Percentiles rank a stretch among this genome's conserved stretches.
Conservation (phyloP, 1,140 invertebrate genomes). For the Marisa cornuarietis region DNA sequence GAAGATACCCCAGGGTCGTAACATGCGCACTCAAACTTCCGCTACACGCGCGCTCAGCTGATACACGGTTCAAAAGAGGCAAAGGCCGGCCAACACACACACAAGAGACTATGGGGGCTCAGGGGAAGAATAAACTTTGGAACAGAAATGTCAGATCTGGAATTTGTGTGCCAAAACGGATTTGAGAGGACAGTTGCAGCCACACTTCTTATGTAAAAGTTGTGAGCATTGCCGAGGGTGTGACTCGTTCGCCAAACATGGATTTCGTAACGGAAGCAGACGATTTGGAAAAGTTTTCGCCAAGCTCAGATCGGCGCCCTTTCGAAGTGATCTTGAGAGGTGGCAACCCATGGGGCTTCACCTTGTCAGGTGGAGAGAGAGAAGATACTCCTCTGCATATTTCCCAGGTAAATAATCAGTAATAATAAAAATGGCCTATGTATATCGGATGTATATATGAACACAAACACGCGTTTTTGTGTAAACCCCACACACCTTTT, state of each 20-base stretch:
- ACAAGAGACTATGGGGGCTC: not conserved
- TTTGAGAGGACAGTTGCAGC: not conserved
- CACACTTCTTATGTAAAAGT: not conserved
- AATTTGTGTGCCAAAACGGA: not conserved
- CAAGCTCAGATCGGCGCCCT: slow-evolving; percentile 14
- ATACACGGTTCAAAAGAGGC: not conserved
- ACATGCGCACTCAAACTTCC: slow-evolving; percentile 23
- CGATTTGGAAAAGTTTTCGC: slow-evolving; percentile 22
- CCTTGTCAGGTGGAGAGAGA: slow-evolving; percentile 21
- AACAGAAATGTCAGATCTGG: too few species aligned
- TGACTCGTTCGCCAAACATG: slow-evolving; percentile 7
- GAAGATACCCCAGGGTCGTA: not conserved
- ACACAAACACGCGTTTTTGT: too few species aligned
- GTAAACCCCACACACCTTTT: too few species aligned
- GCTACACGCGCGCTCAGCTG: slow-evolving; percentile 21
- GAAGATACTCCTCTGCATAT: slow-evolving; percentile 21
- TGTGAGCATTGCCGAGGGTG: not conserved
- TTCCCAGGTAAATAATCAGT: slow-evolving; percentile 21
- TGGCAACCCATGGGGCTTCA: slow-evolving; percentile 34
- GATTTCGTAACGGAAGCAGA: slow-evolving; percentile 14
- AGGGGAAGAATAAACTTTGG: not conserved
- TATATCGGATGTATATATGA: too few species aligned
- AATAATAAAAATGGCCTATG: too few species aligned
- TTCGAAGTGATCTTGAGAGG: slow-evolving; percentile 36
- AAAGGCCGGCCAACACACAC: not conserved